A percentile compares a stretch with the other conserved stretches of the same genome.
Conservation (phyloP, 2,113 vertebrate species). For the Phycodurus eques region DNA sequence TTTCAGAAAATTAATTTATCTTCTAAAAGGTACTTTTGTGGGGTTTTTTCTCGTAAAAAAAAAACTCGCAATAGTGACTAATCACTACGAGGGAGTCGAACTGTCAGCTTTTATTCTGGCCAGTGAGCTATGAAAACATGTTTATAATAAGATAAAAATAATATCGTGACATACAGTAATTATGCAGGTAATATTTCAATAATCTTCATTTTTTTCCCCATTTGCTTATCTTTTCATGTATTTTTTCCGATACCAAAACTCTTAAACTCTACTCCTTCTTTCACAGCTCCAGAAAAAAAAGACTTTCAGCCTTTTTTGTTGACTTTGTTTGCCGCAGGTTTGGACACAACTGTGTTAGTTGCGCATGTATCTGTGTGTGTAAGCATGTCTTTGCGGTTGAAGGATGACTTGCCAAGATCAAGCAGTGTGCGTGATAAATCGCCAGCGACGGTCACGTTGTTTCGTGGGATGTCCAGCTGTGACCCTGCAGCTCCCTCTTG, state of each 20-base stretch:
- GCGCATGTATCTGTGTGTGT: conserved; percentile 15
- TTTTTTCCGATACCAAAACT: background rate
- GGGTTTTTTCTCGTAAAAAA: no score
- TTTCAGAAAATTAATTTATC: background rate
- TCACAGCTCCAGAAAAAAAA: background rate
- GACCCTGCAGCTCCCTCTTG: conserved; percentile 45
- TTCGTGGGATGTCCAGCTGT: conserved; percentile 41
- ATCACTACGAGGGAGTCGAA: background rate
- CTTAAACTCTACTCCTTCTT: background rate
- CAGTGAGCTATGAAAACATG: background rate
- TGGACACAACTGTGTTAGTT: conserved; percentile 26
- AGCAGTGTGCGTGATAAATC: conserved; percentile 72
- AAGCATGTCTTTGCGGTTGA: conserved; percentile 51
- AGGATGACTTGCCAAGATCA: conserved; percentile 63
- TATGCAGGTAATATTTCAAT: background rate
- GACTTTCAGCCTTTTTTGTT: background rate
- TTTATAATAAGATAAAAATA: background rate
- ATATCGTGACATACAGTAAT: background rate
- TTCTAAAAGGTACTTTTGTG: background rate
- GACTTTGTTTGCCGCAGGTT: conserved; percentile 19
- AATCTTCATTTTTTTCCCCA: background rate
- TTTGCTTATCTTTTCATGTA: background rate
- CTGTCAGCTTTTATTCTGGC: background rate
- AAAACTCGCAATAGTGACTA: background rate
- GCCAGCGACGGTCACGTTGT: conserved; percentile 39